Evolutionary conservation across 2,888 invertebrate species (phyloP).

Genomic region (Cenopis cana): DNA sequence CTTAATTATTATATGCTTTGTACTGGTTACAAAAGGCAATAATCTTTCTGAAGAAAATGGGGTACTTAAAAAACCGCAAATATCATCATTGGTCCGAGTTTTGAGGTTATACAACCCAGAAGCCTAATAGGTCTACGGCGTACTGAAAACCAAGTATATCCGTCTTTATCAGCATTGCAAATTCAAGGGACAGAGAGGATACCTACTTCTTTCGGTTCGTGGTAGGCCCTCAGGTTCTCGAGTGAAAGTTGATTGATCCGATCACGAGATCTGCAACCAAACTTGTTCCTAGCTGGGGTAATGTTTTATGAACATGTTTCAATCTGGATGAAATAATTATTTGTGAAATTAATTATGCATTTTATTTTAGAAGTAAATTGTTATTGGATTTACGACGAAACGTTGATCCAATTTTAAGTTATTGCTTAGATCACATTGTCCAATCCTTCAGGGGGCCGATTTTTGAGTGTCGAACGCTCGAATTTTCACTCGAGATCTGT

Average conservation of each 20-base stretch:
- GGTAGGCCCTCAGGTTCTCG: constrained; percentile 42
- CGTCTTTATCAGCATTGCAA: too few species aligned
- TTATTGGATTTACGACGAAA: neutral
- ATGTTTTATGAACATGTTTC: constrained; percentile 27
- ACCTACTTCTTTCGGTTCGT: too few species aligned
- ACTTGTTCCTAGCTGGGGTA: constrained; percentile 45
- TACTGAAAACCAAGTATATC: too few species aligned
- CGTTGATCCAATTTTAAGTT: too few species aligned
- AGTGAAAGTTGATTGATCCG: constrained; percentile 71
- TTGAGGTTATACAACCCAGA: constrained; percentile 61
- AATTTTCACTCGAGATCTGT: too few species aligned
- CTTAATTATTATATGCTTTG: too few species aligned
- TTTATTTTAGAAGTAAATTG: neutral
- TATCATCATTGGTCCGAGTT: constrained; percentile 49
- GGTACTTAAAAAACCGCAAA: neutral
- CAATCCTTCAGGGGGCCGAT: too few species aligned
- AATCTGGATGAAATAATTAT: constrained; percentile 17
- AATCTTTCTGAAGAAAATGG: too few species aligned
- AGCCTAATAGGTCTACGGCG: constrained; percentile 47
- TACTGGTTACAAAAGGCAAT: neutral
- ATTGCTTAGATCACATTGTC: too few species aligned
- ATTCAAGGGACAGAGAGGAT: too few species aligned
- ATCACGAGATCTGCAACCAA: constrained; percentile 50
- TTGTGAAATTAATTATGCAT: neutral
- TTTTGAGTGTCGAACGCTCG: too few species aligned